These are phyloP conservation scores for Drosophila aldrichi DNA, from an alignment of 2,888 invertebrate genomes.

Conservation along the genomic window DNA sequence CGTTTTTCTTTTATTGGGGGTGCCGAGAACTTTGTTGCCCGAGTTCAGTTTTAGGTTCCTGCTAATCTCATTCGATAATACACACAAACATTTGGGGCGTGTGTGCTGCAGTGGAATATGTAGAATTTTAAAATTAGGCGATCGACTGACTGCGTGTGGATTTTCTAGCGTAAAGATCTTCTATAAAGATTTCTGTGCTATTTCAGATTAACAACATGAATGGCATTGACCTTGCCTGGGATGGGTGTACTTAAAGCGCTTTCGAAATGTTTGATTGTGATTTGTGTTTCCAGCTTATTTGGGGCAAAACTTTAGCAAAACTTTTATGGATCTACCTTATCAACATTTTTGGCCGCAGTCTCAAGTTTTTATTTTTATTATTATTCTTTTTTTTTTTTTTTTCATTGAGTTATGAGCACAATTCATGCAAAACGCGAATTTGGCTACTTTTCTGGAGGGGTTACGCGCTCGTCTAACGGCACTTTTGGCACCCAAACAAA, in stretches of 20 bases:
- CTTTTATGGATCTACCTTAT: conserved; percentile 12
- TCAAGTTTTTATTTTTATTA: conserved; percentile 2
- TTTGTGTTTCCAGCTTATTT: neutral
- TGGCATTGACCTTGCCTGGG: conserved; percentile 50
- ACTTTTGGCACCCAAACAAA: conserved; percentile 35
- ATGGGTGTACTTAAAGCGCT: conserved; percentile 23
- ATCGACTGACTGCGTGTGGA: neutral
- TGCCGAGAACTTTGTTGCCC: conserved; percentile 51
- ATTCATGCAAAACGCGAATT: conserved; percentile 40
- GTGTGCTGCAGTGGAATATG: conserved; percentile 15
- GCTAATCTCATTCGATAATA: conserved; percentile 21
- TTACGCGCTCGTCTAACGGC: conserved; percentile 60
- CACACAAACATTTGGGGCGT: conserved; percentile 9
- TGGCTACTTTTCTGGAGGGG: conserved; percentile 35
- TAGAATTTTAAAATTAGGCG: neutral
- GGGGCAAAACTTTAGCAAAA: too few species aligned
- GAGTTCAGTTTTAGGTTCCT: conserved; percentile 15
- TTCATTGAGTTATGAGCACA: conserved; percentile 35
- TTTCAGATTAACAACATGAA: conserved; percentile 24
- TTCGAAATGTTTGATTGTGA: conserved; percentile 10
- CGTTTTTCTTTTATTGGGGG: conserved; percentile 10
- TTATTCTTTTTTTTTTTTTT: neutral
- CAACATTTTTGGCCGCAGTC: conserved; percentile 12
- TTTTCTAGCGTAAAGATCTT: conserved; percentile 21
- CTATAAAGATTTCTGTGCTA: conserved; percentile 12